Evolutionary conservation across 1,140 invertebrate genomes (phyloP).

Genomic region (Dysdera silvatica): DNA sequence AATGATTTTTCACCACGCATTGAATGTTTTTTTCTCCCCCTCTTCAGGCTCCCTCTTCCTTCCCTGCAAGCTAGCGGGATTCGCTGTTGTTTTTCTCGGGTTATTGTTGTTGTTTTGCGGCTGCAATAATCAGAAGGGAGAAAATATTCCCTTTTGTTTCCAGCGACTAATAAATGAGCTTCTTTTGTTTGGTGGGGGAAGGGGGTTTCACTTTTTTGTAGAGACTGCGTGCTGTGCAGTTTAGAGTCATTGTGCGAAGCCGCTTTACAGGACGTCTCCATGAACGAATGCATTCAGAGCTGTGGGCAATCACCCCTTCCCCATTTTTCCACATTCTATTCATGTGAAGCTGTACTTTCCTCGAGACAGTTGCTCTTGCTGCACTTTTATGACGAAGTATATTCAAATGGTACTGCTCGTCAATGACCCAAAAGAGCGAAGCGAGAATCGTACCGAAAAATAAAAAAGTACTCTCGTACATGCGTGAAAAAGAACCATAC

Average conservation of each 20-base stretch:
- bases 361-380: too few species aligned
- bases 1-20: constrained; percentile 21
- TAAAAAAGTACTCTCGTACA: too few species aligned
- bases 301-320: background rate
- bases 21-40: constrained; percentile 2
- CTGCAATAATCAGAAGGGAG: constrained; percentile 13
- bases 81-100: constrained; percentile 7
- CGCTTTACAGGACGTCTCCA: background rate
- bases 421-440: too few species aligned
- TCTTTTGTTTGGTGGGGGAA: constrained; percentile 22
- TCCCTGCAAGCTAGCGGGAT: constrained; percentile 8
- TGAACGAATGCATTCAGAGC: constrained; percentile 17
- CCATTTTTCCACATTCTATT: too few species aligned
- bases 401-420: too few species aligned
- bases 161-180: constrained; percentile 18
- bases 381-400: too few species aligned
- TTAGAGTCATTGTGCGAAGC: constrained; percentile 10
- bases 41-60: background rate
- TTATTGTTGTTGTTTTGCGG: constrained; percentile 16
- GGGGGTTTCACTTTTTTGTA: background rate
- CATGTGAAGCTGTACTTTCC: too few species aligned
- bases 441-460: too few species aligned
- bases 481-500: too few species aligned
- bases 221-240: background rate
- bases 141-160: constrained; percentile 18